Percentiles rank a stretch among this genome's conserved stretches.
Evolutionary conservation across 2,797 vertebrate species (phyloP).

Genomic region (Rhabdophis nuchalis): DNA sequence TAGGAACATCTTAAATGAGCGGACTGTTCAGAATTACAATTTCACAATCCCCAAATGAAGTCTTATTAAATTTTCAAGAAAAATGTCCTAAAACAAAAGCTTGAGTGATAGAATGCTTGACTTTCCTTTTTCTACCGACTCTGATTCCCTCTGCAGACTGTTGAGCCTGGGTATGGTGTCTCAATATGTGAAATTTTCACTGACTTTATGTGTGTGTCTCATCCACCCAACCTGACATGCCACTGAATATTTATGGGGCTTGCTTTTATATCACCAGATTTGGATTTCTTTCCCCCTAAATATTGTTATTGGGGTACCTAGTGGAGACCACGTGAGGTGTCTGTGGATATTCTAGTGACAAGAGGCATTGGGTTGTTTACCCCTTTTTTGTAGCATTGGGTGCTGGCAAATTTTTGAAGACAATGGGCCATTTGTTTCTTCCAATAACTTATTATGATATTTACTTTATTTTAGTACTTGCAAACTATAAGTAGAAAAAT

Average conservation of each 20-base stretch:
- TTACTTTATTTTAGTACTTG: slow-evolving; percentile 45
- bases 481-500: slow-evolving; percentile 46
- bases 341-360: not conserved
- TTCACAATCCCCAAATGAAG: not conserved
- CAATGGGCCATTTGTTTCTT: not conserved
- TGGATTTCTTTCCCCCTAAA: not conserved
- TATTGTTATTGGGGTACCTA: not conserved
- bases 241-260: not conserved
- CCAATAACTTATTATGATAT: not conserved
- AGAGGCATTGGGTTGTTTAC: not conserved
- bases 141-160: not conserved
- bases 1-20: not conserved
- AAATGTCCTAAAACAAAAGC: not conserved
- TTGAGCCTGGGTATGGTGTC: not conserved
- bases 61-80: not conserved
- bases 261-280: not conserved
- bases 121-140: not conserved
- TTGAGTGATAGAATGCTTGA: too few species aligned
- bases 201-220: not conserved
- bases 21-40: not conserved
- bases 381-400: too few species aligned
- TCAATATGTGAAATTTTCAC: not conserved
- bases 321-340: not conserved
- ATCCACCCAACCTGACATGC: not conserved
- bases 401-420: not conserved